Base-by-base conservation (phyloP, 2,797 vertebrate species). In the Sebastolobus alascanus region DNA sequence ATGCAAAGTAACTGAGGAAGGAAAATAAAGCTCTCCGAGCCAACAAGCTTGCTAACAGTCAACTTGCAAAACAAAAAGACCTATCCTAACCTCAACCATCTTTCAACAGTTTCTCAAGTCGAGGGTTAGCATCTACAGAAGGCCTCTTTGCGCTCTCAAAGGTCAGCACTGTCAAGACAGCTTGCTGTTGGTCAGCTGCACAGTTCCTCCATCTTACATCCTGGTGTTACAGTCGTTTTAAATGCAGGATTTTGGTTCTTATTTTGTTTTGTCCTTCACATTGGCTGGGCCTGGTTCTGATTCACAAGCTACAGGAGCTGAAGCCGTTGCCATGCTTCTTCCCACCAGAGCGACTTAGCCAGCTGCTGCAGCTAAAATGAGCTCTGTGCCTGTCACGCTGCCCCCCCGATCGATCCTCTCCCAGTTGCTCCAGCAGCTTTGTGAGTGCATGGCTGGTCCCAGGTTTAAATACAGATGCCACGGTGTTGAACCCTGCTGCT, bases 401-500 rank as follows among this genome's bases (percentile, higher is more conserved):
- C 20, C 54, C 22, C 43, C 58, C 22, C 14, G 8, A 22, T 2
- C 25, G 1, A 52, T 54, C 60, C 11, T 43, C 56, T 58, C 77
- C 54, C 59, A 4, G 59, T 35, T 2, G 22, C 59, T 52, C 33
- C 65, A 13, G 60, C 56, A 74, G 69, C 79, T 60, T 61, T 64
- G 79, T 37, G 64, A 46, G 70, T 54, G 74, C 77, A 52, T 27
- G 77, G 67, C 73, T 69, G 80, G 71, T 78, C 73, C 65, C 75
- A 73, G 69, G 72, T 90, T 86, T 89, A 78, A 80, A 77, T 67
- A 78, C 74, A 86, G 84, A 86, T 77, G 79, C 76, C 60, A 14
- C 20, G 0, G 52, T 59, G 69, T 22, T 59, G 72, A 67, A 50
- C 77, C 75, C 74, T 22, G 52, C 64, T 70, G 65, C 55, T 65